These are phyloP conservation scores for Caenorhabditis sp. DNA, from an alignment of 2,888 invertebrate species.

Conservation along the genomic window DNA sequence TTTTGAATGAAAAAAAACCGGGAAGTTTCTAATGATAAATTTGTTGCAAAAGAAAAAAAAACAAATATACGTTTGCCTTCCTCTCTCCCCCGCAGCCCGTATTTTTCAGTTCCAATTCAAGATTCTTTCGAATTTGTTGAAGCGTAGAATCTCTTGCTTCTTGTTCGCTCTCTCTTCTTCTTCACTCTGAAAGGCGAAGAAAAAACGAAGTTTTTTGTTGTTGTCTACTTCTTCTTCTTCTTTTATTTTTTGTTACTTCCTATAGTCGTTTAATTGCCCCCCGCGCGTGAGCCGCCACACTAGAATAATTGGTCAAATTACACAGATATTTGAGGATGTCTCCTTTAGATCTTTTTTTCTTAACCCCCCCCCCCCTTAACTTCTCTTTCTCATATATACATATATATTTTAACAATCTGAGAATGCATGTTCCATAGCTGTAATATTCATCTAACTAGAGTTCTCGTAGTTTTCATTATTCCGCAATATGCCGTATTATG, in stretches of 20 bases:
- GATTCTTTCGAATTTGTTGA: constrained; percentile 1
- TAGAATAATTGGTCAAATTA: constrained; percentile 39
- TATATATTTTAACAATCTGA: not conserved
- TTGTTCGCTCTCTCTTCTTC: constrained; percentile 1
- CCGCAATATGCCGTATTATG: not conserved
- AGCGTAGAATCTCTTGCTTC: not conserved
- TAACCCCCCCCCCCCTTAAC: not conserved
- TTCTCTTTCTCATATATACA: not conserved
- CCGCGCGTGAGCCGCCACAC: not conserved
- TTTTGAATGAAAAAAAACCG: too few species aligned
- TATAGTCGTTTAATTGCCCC: not conserved
- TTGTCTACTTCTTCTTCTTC: not conserved
- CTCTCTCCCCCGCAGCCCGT: not conserved
- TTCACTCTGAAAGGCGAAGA: not conserved
- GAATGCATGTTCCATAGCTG: not conserved
- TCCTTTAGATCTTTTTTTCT: not conserved
- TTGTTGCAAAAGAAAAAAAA: too few species aligned
- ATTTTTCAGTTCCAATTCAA: not conserved
- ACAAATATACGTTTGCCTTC: not conserved
- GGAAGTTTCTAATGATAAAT: too few species aligned
- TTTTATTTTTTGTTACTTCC: constrained; percentile 7
- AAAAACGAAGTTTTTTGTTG: not conserved
- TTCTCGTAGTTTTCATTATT: not conserved
- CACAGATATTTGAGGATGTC: constrained; percentile 6
- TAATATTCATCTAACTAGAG: not conserved